A percentile compares a stretch with the other conserved stretches of the same genome.
These are phyloP conservation scores for Kryphioiulus occultus DNA, from an alignment of 2,888 invertebrate genomes.

Conservation along the genomic window DNA sequence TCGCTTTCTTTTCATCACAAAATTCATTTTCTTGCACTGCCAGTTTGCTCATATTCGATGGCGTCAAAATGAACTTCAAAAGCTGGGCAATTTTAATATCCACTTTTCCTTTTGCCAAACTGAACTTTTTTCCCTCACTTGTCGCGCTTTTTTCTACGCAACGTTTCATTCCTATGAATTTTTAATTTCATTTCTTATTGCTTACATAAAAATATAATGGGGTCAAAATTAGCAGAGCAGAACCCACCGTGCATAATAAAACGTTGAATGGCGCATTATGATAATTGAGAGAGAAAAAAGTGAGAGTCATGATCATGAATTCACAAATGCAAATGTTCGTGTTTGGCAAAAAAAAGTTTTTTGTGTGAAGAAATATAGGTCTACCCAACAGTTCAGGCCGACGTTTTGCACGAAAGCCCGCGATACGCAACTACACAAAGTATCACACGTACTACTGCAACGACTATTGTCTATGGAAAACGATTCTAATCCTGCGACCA, in stretches of 20 bases:
- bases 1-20: background rate
- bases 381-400: background rate
- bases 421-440: background rate
- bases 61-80: constrained; percentile 9
- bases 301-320: constrained; percentile 40
- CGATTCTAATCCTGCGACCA: background rate
- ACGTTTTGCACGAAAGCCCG: background rate
- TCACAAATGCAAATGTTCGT: constrained; percentile 36
- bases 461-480: background rate
- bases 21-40: background rate
- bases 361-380: background rate
- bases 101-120: background rate
- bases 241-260: constrained; percentile 29
- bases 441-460: background rate
- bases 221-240: constrained; percentile 39
- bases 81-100: constrained; percentile 11
- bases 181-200: constrained; percentile 25
- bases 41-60: background rate
- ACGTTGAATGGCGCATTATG: constrained; percentile 39
- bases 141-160: background rate
- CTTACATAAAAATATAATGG: constrained; percentile 35
- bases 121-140: background rate
- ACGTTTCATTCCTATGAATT: constrained; percentile 35
- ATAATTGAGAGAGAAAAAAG: constrained; percentile 39
- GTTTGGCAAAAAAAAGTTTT: background rate